Base-by-base conservation (phyloP, 2,888 invertebrate species). In the Athalia rosae region DNA sequence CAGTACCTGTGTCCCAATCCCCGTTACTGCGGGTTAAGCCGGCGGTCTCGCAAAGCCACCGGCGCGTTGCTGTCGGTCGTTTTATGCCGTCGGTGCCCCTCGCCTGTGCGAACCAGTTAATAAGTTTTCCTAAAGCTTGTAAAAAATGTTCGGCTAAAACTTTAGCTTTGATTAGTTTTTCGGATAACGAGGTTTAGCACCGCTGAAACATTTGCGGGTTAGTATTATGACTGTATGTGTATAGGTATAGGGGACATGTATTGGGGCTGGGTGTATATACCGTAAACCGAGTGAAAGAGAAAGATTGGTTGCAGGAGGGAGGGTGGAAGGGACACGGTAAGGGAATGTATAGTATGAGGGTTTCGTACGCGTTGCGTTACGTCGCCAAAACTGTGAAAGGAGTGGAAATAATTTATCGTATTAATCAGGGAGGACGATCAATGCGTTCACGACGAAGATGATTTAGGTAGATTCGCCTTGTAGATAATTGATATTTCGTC, bases 71-170 rank as follows among this genome's bases (percentile, higher is more conserved):
- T 28, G 28, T 28, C 28, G 28, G 28, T 28, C 28, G 28, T 28
- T 28, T 28, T 28, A 28, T n/a, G 28, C 28, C 28, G 8, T 50
- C 9, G 50, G 8, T 11, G 47, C n/a, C n/a, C n/a, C n/a, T 58
- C 11, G 64, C 13, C 15, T 47, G 13, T 13, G 47, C 47, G 47
- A 64, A 64, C 64, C 64, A 53, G 67, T 67, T 67, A 67, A 67
- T 67, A 67, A 67, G 67, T 67, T 67, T 67, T 50, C 45, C 50
- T 48, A 53, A 53, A 67, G 67, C 67, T 6, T 28, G 53, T 67
- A 50, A 67, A 67, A 50, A 67, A 67, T 67, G 9, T 67, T 15
- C 53, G 28, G 28, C 67, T 50, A 15, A 67, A 67, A 15, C n/a
- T 63, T 41, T 28, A 50, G 67, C 67, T 67, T 67, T 53, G 53